phyloP scores from a whole-genome alignment of 2,888 invertebrate species.

The Phalangium opilio region DNA sequence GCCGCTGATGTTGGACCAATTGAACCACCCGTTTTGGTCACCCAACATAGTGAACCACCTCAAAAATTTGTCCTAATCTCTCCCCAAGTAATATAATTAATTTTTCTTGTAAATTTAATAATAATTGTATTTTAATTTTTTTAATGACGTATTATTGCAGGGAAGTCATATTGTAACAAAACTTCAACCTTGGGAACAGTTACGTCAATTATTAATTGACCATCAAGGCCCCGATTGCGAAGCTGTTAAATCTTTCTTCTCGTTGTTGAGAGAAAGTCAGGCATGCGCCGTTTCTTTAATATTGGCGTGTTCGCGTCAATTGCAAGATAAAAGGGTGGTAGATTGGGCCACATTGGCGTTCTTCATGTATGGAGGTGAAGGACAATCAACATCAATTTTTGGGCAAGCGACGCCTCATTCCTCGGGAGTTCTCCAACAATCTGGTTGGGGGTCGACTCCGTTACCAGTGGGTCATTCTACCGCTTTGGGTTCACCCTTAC shows the following conservation, averaged over 20 bases:
- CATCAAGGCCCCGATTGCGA: constrained; percentile 73
- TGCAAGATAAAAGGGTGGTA: constrained; percentile 37
- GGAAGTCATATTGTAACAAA: constrained; percentile 69
- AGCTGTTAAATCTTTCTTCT: constrained; percentile 68
- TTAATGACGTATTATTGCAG: constrained; percentile 11
- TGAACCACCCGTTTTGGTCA: constrained; percentile 49
- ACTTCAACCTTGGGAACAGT: constrained; percentile 71
- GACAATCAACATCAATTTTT: constrained; percentile 30
- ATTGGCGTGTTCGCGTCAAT: constrained; percentile 19
- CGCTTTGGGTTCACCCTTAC: too few relatives aligned
- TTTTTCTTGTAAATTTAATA: not conserved
- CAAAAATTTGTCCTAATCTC: constrained; percentile 71
- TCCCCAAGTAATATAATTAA: constrained; percentile 49
- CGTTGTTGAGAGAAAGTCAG: constrained; percentile 46
- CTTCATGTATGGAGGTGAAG: constrained; percentile 69
- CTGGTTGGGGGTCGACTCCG: too few relatives aligned
- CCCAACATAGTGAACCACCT: constrained; percentile 54
- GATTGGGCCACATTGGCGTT: constrained; percentile 85
- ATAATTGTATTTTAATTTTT: not conserved
- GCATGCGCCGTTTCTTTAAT: constrained; percentile 23
- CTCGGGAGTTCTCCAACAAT: not conserved
- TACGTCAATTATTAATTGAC: constrained; percentile 62
- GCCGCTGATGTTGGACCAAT: constrained; percentile 12
- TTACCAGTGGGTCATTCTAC: too few relatives aligned
- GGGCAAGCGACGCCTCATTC: not conserved